Conservation (phyloP, 2,113 vertebrate genomes). For the Saccopteryx bilineata region DNA sequence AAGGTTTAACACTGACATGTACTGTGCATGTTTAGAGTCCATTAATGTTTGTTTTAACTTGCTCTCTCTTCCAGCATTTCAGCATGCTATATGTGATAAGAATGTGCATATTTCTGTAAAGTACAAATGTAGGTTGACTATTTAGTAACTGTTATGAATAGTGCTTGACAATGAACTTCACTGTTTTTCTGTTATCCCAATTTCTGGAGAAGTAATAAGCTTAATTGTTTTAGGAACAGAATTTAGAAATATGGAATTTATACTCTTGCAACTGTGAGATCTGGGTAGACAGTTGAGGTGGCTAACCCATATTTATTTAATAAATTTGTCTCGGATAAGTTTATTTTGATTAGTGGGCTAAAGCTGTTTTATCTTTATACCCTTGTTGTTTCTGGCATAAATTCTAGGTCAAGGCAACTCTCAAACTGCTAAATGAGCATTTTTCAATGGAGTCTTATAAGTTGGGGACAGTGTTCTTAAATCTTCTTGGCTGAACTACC, state of each 20-base stretch:
- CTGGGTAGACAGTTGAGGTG: constrained; percentile 23
- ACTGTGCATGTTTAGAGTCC: constrained; percentile 33
- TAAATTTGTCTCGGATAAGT: constrained; percentile 68
- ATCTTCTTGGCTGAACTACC: constrained; percentile 81
- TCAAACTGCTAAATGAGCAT: constrained; percentile 79
- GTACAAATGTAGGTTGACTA: not conserved
- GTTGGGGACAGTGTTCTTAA: constrained; percentile 78
- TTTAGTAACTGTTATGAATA: constrained; percentile 5
- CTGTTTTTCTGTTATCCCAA: not conserved
- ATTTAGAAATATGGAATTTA: not conserved
- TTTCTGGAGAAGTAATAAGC: constrained; percentile 35
- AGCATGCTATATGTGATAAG: not conserved
- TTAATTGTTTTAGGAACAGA: constrained; percentile 45
- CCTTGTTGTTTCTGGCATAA: constrained; percentile 75
- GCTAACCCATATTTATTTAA: constrained; percentile 53
- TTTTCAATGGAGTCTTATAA: constrained; percentile 72
- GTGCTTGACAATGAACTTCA: constrained; percentile 9
- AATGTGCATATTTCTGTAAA: constrained; percentile 24
- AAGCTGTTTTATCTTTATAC: constrained; percentile 73
- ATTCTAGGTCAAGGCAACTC: constrained; percentile 86
- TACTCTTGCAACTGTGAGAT: not conserved
- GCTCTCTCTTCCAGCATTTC: not conserved
- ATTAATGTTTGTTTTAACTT: constrained; percentile 52
- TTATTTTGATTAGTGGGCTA: constrained; percentile 41
- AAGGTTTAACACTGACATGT: constrained; percentile 4